Evolutionary conservation across 2,797 vertebrate species (phyloP).

Genomic region (Acanthis flammea): DNA sequence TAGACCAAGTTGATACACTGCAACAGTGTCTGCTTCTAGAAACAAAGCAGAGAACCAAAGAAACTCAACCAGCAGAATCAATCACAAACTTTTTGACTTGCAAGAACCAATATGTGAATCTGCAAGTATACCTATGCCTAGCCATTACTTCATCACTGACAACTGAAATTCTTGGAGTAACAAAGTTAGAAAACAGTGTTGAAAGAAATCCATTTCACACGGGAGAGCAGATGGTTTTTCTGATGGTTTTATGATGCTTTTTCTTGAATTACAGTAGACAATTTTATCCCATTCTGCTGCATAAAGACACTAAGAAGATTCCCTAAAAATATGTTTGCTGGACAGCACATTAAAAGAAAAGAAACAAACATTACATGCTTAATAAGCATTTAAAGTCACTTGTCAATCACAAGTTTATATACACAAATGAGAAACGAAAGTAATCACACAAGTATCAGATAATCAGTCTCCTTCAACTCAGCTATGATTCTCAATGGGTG

Average conservation of each 20-base stretch:
- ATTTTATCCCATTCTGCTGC: neutral
- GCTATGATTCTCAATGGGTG: neutral
- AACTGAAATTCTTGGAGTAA: neutral
- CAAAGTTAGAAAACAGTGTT: neutral
- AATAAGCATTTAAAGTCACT: neutral
- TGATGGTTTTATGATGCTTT: fast-evolving
- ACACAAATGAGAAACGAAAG: neutral
- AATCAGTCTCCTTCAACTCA: neutral
- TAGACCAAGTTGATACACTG: neutral
- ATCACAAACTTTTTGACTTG: neutral
- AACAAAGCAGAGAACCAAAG: neutral
- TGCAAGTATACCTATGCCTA: neutral
- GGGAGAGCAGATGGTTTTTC: neutral
- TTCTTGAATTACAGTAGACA: neutral
- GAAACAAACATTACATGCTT: neutral
- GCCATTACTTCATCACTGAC: neutral
- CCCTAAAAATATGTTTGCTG: neutral
- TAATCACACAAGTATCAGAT: neutral
- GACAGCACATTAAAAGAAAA: neutral
- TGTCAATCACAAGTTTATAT: neutral
- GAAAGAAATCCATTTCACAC: neutral
- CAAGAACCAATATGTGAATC: fast-evolving
- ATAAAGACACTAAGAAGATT: neutral
- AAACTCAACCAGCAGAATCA: neutral
- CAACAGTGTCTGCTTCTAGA: neutral